These are phyloP conservation scores for Cetonia aurata DNA, from an alignment of 2,888 invertebrate species.

Conservation along the genomic window DNA sequence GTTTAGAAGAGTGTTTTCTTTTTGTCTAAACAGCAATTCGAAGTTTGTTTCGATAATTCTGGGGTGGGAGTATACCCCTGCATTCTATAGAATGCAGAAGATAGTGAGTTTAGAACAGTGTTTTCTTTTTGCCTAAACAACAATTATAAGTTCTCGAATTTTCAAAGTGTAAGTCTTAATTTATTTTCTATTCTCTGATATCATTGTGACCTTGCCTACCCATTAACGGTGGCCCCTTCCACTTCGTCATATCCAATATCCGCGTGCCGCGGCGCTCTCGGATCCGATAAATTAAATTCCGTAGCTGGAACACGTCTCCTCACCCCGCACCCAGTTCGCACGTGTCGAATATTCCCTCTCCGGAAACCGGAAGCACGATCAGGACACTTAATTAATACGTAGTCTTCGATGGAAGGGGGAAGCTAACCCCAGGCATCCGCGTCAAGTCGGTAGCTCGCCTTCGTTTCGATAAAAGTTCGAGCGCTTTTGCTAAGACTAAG, in stretches of 20 bases:
- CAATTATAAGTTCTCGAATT: too few species aligned
- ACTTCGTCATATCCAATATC: neutral
- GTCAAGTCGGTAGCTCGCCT: neutral
- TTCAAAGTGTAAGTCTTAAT: too few species aligned
- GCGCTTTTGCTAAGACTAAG: neutral
- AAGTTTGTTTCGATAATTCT: too few species aligned
- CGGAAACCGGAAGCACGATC: neutral
- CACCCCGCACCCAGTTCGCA: neutral
- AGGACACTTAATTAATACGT: constrained; percentile 13
- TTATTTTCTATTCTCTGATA: too few species aligned
- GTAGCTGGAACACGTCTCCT: neutral
- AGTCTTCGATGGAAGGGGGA: neutral
- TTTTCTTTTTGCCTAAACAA: too few species aligned
- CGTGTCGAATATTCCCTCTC: neutral
- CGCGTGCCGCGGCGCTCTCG: neutral
- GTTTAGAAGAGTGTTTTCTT: too few species aligned
- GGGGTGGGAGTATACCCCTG: too few species aligned
- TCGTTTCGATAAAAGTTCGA: neutral
- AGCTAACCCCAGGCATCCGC: neutral
- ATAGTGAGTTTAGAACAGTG: too few species aligned
- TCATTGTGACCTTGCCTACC: too few species aligned
- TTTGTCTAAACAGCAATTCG: too few species aligned
- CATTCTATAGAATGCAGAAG: too few species aligned
- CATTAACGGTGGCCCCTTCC: too few species aligned
- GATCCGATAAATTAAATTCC: constrained; percentile 15